Percentiles rank a stretch among this genome's conserved stretches.
phyloP scores from a whole-genome alignment of 2,888 invertebrate species.

The Ligdia adustata region DNA sequence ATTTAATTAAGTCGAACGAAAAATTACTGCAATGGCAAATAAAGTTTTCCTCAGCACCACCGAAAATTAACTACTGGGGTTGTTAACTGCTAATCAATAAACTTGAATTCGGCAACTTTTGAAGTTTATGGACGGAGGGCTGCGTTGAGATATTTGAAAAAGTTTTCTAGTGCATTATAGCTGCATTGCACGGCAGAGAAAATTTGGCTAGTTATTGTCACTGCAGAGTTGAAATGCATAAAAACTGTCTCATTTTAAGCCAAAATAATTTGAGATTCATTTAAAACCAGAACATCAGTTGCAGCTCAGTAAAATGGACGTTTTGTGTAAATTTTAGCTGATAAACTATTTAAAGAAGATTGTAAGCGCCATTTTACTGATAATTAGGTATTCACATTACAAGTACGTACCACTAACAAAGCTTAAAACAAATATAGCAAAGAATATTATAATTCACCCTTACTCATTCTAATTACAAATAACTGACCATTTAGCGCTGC shows the following conservation, averaged over 20 bases:
- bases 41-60: conserved; percentile 46
- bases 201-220: conserved; percentile 1
- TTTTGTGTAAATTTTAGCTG: no score
- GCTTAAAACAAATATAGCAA: no score
- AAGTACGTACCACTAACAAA: no score
- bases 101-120: conserved; percentile 21
- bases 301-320: no score
- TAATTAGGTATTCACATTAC: no score
- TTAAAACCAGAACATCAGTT: no score
- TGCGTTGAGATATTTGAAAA: conserved; percentile 4
- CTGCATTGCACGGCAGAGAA: conserved; percentile 4
- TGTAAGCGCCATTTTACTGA: no score
- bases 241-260: no score
- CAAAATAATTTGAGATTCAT: no score
- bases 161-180: conserved; percentile 14
- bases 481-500: conserved; percentile 13
- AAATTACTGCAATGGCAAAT: conserved; percentile 57
- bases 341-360: no score
- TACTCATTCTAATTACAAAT: conserved; percentile 39
- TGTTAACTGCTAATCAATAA: conserved; percentile 14
- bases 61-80: conserved; percentile 37
- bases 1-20: conserved; percentile 70
- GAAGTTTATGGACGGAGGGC: conserved; percentile 14
- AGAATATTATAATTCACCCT: conserved; percentile 36
- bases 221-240: not conserved